phyloP scores from a whole-genome alignment of 2,888 invertebrate species.

The Cenopis cana region DNA sequence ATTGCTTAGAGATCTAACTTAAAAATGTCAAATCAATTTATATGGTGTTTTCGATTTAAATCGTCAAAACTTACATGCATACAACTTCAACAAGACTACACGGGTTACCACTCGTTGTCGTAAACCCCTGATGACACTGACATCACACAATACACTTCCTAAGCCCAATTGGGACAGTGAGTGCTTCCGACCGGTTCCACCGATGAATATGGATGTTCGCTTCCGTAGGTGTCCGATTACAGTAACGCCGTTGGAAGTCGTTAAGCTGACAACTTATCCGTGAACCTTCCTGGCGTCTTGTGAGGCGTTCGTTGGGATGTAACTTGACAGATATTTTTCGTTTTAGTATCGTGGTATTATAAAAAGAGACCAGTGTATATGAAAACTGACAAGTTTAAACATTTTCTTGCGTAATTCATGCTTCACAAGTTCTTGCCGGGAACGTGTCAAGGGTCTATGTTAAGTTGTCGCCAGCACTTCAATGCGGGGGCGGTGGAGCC shows the following conservation, averaged over 20 bases:
- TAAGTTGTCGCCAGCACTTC: slow-evolving; percentile 8
- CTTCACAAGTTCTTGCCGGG: neutral
- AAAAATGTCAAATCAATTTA: neutral
- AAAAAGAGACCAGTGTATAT: neutral
- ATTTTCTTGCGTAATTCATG: neutral
- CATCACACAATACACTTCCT: slow-evolving; percentile 44
- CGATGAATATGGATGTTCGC: slow-evolving; percentile 73
- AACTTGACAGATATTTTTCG: neutral
- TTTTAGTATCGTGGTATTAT: neutral
- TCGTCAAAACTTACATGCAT: neutral
- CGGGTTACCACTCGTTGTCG: slow-evolving; percentile 2
- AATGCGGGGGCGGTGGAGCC: slow-evolving; percentile 31
- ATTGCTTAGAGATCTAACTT: too few relatives aligned
- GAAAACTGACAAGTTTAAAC: neutral
- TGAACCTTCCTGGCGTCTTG: slow-evolving; percentile 16
- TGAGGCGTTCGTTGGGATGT: neutral
- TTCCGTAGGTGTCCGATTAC: slow-evolving; percentile 70
- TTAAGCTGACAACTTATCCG: slow-evolving; percentile 26
- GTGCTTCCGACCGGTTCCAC: slow-evolving; percentile 63
- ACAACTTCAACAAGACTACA: neutral
- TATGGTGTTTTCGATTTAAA: neutral
- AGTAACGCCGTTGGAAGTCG: slow-evolving; percentile 48
- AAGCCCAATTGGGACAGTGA: slow-evolving; percentile 47
- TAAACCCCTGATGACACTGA: slow-evolving; percentile 31
- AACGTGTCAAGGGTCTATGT: slow-evolving; percentile 20